A percentile compares a stretch with the other conserved stretches of the same genome.
Conservation (phyloP, 2,888 invertebrate genomes). For the Corythucha ciliata region DNA sequence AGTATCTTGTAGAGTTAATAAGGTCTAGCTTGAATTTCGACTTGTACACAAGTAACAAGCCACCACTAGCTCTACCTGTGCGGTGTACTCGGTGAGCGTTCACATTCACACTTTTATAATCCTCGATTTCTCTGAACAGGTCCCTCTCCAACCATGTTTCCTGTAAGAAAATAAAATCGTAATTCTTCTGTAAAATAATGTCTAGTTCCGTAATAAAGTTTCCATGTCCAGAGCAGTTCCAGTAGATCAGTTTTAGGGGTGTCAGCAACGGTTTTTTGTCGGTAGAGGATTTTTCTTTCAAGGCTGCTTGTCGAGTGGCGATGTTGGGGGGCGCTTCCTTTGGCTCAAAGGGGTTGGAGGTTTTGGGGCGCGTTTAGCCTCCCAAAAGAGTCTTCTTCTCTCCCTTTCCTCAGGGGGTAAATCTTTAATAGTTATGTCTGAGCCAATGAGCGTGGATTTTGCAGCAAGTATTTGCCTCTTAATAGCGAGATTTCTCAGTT, state of each 20-base stretch:
- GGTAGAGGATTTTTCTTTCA: not conserved
- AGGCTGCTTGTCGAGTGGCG: constrained; percentile 1
- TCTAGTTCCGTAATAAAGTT: not conserved
- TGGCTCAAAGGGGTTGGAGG: not conserved
- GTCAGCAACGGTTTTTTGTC: too few relatives aligned
- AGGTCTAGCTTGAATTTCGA: not conserved
- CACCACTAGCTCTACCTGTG: constrained; percentile 13
- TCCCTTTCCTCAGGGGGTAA: too few relatives aligned
- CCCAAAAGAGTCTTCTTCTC: too few relatives aligned
- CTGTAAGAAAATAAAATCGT: constrained; percentile 8
- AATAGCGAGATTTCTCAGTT: not conserved
- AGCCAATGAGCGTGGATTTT: not conserved
- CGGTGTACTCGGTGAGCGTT: not conserved
- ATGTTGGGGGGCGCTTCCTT: constrained; percentile 3
- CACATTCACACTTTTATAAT: constrained; percentile 2
- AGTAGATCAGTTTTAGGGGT: too few relatives aligned
- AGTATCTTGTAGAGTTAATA: constrained; percentile 1
- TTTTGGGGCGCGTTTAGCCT: too few relatives aligned
- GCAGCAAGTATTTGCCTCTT: constrained; percentile 1
- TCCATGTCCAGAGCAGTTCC: not conserved
- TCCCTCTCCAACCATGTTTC: constrained; percentile 10
- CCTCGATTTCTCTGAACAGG: not conserved
- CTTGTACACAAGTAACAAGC: not conserved
- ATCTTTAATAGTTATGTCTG: not conserved
- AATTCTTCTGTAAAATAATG: not conserved